Evolutionary conservation across 2,113 vertebrate species (phyloP).

Genomic region (Syngnathoides biaculeatus): DNA sequence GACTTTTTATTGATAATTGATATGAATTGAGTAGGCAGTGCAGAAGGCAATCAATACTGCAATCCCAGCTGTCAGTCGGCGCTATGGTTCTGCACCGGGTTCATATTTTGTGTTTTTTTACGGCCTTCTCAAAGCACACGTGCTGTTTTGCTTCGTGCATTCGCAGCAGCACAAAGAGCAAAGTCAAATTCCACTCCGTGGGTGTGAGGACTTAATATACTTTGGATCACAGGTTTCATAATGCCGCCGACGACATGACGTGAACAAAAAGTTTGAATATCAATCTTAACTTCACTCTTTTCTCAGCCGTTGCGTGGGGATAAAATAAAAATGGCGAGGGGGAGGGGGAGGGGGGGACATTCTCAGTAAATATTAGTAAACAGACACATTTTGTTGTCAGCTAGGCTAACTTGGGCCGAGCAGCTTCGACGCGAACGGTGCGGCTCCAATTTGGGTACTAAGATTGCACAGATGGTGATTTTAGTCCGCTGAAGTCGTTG

Average conservation of each 20-base stretch:
- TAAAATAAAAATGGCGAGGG: too few relatives aligned
- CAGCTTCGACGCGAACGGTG: too few relatives aligned
- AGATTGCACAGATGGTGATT: too few relatives aligned
- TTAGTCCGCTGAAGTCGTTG: too few relatives aligned
- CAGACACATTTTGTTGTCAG: too few relatives aligned
- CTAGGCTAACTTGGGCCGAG: too few relatives aligned
- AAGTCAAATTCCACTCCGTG: background rate
- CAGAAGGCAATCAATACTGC: background rate
- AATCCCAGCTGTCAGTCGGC: conserved; percentile 18
- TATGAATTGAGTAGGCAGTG: conserved; percentile 37
- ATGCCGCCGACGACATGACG: background rate
- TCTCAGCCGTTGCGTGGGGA: too few relatives aligned
- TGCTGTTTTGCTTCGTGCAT: background rate
- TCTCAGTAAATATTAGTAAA: too few relatives aligned
- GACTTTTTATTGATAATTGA: conserved; percentile 47
- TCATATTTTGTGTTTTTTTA: background rate
- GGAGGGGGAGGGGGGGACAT: too few relatives aligned
- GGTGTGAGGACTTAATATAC: background rate
- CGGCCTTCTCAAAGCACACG: background rate
- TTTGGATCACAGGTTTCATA: background rate
- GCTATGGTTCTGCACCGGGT: conserved; percentile 11
- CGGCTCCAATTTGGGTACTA: too few relatives aligned
- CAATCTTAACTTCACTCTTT: background rate
- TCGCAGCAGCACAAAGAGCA: background rate
- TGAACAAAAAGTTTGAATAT: background rate